Evolutionary conservation across 2,113 vertebrate genomes (phyloP).

Genomic region (Xerus inauris): DNA sequence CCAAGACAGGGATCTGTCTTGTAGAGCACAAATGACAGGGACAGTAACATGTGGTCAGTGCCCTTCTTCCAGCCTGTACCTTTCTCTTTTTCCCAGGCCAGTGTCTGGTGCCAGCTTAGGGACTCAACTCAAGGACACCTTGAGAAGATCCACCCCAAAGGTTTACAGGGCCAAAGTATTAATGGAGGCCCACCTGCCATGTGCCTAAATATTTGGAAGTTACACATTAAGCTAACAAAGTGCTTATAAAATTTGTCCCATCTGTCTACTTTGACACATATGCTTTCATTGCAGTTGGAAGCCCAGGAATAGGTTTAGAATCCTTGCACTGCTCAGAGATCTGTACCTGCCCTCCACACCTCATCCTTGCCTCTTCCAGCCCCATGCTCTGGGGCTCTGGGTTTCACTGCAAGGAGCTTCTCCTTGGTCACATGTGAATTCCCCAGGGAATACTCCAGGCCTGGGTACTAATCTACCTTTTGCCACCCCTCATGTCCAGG

Average conservation of each 20-base stretch:
- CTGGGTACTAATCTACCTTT: not conserved
- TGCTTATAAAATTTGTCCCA: not conserved
- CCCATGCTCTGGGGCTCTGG: not conserved
- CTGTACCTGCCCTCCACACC: not conserved
- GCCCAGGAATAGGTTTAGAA: not conserved
- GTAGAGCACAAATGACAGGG: no score
- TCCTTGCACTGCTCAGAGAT: not conserved
- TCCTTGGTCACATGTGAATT: not conserved
- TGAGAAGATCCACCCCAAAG: not conserved
- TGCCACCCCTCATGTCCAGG: no score
- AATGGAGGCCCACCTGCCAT: not conserved
- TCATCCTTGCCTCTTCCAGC: not conserved
- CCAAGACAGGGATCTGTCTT: not conserved
- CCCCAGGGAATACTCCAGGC: no score
- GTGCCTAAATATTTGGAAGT: not conserved
- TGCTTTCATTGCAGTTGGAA: not conserved
- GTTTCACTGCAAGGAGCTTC: not conserved
- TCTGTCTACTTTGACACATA: not conserved
- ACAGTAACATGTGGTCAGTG: not conserved
- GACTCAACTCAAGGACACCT: not conserved
- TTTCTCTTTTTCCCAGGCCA: not conserved
- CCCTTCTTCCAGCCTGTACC: not conserved
- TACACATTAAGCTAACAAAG: not conserved
- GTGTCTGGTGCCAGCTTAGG: not conserved
- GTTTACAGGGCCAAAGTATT: not conserved